Conservation (phyloP, 2,113 vertebrate species). For the Synodontis membranacea region DNA sequence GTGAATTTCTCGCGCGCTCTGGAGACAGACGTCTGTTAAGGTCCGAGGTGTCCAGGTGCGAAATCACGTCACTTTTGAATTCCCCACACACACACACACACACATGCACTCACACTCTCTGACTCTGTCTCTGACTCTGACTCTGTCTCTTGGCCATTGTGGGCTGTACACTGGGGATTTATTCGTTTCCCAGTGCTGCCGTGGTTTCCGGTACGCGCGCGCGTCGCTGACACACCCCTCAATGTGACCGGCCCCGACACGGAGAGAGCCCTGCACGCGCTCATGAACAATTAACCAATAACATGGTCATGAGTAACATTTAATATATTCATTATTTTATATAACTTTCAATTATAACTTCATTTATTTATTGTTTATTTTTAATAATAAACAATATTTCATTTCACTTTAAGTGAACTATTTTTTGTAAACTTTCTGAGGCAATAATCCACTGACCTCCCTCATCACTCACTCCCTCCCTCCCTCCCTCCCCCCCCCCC, state of each 20-base stretch:
- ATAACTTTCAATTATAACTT: no score
- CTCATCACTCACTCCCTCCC: no score
- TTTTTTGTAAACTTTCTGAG: no score
- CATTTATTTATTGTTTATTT: no score
- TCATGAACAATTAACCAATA: no score
- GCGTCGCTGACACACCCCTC: constrained; percentile 64
- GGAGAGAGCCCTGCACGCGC: background rate
- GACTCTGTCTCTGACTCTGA: constrained; percentile 11
- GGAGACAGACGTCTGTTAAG: background rate
- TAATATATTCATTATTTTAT: no score
- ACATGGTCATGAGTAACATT: background rate
- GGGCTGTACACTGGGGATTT: constrained; percentile 61
- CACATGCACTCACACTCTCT: constrained; percentile 49
- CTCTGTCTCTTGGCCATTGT: constrained; percentile 63
- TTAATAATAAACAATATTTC: no score
- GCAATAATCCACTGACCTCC: no score
- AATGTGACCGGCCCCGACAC: constrained; percentile 36
- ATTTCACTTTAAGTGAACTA: no score
- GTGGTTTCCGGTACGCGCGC: constrained; percentile 57
- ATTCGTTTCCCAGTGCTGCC: constrained; percentile 73
- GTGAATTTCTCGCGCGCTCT: background rate
- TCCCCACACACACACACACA: constrained; percentile 50
- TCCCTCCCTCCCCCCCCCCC: no score
- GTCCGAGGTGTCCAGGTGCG: constrained; percentile 58
- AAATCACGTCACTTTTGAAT: constrained; percentile 61